These are phyloP conservation scores for Tillus elongatus DNA, from an alignment of 2,888 invertebrate genomes.

Conservation along the genomic window DNA sequence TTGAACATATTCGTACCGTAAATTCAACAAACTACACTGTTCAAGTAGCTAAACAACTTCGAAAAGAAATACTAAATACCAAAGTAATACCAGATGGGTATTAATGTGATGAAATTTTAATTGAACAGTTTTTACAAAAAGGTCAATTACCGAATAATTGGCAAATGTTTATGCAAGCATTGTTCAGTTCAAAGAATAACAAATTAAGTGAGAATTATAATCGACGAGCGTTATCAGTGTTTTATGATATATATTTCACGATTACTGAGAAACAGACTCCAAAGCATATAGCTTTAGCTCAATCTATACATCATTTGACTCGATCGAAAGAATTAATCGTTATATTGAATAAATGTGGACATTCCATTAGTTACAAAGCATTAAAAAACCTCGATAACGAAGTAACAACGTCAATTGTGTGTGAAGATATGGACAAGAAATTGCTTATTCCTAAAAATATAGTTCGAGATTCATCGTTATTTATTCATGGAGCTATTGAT, in stretches of 20 bases:
- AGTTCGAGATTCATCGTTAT: conserved; percentile 8
- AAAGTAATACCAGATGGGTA: conserved; percentile 17
- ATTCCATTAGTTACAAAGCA: conserved; percentile 14
- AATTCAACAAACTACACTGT: too few relatives aligned
- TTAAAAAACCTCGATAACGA: conserved; percentile 13
- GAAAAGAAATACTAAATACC: conserved; percentile 19
- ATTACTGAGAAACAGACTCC: conserved; percentile 19
- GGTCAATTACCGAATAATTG: conserved; percentile 17
- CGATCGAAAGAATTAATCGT: conserved; percentile 15
- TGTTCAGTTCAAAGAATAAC: conserved; percentile 18
- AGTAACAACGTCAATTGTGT: conserved; percentile 15
- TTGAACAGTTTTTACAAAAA: too few relatives aligned
- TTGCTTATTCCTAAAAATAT: conserved; percentile 13
- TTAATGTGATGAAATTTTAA: too few relatives aligned
- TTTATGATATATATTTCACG: too few relatives aligned
- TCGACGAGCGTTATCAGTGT: too few relatives aligned
- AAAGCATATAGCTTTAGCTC: too few relatives aligned
- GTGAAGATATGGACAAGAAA: conserved; percentile 13
- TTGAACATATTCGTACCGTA: conserved; percentile 18
- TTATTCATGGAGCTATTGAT: conserved; percentile 11
- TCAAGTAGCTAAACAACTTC: conserved; percentile 18
- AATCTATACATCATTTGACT: conserved; percentile 17
- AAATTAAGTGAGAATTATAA: conserved; percentile 19
- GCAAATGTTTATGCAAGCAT: conserved; percentile 22
- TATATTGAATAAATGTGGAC: conserved; percentile 17